phyloP scores from a whole-genome alignment of 2,113 vertebrate species.

The Platysteira castanea region DNA sequence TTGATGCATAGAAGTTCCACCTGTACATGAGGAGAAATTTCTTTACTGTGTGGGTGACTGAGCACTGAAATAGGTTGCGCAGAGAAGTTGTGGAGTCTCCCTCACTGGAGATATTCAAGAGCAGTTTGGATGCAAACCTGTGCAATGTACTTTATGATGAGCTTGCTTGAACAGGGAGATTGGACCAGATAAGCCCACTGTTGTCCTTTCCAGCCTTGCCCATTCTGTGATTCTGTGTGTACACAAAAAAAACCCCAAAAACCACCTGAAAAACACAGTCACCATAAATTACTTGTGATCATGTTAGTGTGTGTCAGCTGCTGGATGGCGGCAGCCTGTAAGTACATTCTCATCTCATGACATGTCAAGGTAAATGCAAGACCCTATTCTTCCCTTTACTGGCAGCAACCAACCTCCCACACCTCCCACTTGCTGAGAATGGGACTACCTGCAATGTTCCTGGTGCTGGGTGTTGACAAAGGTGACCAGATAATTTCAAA shows the following conservation, averaged over 20 bases:
- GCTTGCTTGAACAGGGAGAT: neutral
- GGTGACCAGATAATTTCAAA: neutral
- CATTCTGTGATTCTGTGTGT: neutral
- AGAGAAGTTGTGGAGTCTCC: neutral
- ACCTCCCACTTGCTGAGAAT: neutral
- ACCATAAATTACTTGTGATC: neutral
- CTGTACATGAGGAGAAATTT: neutral
- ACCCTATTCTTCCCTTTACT: neutral
- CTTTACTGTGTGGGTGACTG: fast-evolving
- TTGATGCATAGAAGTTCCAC: neutral
- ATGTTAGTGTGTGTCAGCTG: neutral
- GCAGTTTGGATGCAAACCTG: neutral
- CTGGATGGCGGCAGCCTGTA: neutral
- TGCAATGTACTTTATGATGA: neutral
- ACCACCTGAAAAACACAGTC: neutral
- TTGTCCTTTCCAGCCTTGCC: neutral
- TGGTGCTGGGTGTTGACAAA: neutral
- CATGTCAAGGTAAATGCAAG: neutral
- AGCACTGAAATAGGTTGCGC: neutral
- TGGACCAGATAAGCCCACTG: neutral
- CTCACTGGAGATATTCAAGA: neutral
- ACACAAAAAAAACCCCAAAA: neutral
- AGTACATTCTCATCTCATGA: neutral
- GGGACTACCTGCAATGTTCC: neutral
- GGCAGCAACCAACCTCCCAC: neutral